Conservation (phyloP, 2,797 vertebrate species). For the Apogon hyalosoma region DNA sequence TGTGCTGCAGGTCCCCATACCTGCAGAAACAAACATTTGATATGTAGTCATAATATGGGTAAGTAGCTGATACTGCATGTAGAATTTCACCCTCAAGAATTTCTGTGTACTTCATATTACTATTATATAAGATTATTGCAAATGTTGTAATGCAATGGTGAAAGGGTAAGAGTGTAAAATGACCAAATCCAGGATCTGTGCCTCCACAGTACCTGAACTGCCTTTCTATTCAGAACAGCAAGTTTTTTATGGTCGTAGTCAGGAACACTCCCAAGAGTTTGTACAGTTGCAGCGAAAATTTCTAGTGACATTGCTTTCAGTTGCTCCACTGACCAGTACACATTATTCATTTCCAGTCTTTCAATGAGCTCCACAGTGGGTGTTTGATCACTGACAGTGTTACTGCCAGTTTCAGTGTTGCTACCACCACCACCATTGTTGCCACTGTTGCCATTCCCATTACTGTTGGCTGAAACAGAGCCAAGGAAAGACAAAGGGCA, state of each 20-base stretch:
- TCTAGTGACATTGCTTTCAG: constrained; percentile 55
- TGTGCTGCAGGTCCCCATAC: constrained; percentile 55
- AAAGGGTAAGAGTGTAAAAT: too few species aligned
- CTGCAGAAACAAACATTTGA: constrained; percentile 54
- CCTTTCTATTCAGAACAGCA: constrained; percentile 60
- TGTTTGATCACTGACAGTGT: background rate
- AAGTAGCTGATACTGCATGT: background rate
- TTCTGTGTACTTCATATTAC: background rate
- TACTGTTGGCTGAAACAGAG: constrained; percentile 11
- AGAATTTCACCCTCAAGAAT: background rate
- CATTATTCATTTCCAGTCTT: constrained; percentile 58
- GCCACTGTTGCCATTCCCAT: background rate
- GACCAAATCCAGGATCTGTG: constrained; percentile 1
- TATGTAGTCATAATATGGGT: background rate
- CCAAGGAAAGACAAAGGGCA: background rate
- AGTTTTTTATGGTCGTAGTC: constrained; percentile 72
- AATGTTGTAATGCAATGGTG: too few species aligned
- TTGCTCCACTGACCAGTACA: constrained; percentile 66
- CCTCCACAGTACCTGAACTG: constrained; percentile 62
- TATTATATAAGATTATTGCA: background rate
- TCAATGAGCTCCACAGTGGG: constrained; percentile 59
- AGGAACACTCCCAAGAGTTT: constrained; percentile 61
- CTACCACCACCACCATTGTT: background rate
- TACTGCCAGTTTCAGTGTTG: background rate
- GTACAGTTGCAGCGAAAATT: constrained; percentile 59